A percentile compares a stretch with the other conserved stretches of the same genome.
Conservation (phyloP, 2,888 invertebrate genomes). For the Agriotes lineatus region DNA sequence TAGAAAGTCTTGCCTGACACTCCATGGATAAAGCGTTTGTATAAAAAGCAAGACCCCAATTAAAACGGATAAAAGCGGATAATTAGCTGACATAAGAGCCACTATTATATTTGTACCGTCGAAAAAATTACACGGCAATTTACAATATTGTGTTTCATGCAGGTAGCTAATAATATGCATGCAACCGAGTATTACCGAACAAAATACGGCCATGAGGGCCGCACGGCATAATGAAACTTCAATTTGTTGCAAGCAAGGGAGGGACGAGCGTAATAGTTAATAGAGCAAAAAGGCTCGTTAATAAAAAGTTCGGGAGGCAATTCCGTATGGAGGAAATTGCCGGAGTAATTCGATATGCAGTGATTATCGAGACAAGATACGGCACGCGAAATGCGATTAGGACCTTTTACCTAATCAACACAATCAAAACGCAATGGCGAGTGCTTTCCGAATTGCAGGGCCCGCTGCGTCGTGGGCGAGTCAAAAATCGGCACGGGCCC, state of each 20-base stretch:
- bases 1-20: too few species aligned
- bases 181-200: conserved; percentile 29
- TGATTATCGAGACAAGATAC: conserved; percentile 42
- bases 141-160: conserved; percentile 33
- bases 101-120: conserved; percentile 31
- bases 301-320: conserved; percentile 31
- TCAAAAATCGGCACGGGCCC: too few species aligned
- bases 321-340: conserved; percentile 38
- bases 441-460: conserved; percentile 1
- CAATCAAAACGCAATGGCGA: conserved; percentile 23
- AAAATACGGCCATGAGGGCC: conserved; percentile 21
- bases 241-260: conserved; percentile 24
- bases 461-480: too few species aligned
- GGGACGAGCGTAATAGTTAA: conserved; percentile 15
- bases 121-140: conserved; percentile 36
- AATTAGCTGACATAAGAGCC: conserved; percentile 25
- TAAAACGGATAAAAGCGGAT: conserved; percentile 34
- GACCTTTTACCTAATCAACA: conserved; percentile 39
- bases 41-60: conserved; percentile 25
- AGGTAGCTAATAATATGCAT: conserved; percentile 40
- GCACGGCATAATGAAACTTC: conserved; percentile 34
- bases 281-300: conserved; percentile 18
- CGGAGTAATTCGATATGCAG: conserved; percentile 39
- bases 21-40: not conserved
- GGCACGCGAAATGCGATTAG: conserved; percentile 34